phyloP scores from a whole-genome alignment of 2,888 invertebrate species.

The Apodemia duryi region DNA sequence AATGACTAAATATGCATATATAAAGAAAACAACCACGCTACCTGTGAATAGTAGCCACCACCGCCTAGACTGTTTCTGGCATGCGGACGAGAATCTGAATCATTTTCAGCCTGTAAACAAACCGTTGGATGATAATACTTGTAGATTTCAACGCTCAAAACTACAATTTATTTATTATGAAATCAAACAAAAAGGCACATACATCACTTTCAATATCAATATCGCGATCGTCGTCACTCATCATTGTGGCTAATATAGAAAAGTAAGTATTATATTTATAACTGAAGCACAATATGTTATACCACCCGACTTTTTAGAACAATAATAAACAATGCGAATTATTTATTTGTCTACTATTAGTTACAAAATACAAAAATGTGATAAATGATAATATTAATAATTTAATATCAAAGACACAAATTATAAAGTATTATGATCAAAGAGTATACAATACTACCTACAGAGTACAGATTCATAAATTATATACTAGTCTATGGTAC shows the following conservation, averaged over 20 bases:
- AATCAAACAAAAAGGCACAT: constrained; percentile 63
- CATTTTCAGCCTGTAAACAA: constrained; percentile 85
- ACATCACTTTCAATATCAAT: constrained; percentile 98
- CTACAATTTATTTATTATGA: not conserved
- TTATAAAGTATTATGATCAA: too few relatives aligned
- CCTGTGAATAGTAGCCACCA: constrained; percentile 86
- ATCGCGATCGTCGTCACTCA: constrained; percentile 97
- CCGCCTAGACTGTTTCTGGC: constrained; percentile 83
- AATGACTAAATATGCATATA: not conserved
- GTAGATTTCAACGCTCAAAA: not conserved
- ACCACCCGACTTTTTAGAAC: constrained; percentile 21
- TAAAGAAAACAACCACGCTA: constrained; percentile 42
- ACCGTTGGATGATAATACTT: not conserved
- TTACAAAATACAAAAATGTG: too few relatives aligned
- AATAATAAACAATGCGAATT: constrained; percentile 18
- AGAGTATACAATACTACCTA: too few relatives aligned
- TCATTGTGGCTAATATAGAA: constrained; percentile 51
- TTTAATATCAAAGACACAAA: too few relatives aligned
- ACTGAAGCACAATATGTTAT: constrained; percentile 8
- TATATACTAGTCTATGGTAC: too few relatives aligned
- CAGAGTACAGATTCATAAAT: too few relatives aligned
- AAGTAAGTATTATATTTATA: constrained; percentile 20
- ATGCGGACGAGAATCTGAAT: constrained; percentile 84
- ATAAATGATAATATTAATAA: too few relatives aligned
- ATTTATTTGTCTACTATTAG: constrained; percentile 15